Evolutionary conservation across 2,113 vertebrate genomes (phyloP).

Genomic region (Canis aureus): DNA sequence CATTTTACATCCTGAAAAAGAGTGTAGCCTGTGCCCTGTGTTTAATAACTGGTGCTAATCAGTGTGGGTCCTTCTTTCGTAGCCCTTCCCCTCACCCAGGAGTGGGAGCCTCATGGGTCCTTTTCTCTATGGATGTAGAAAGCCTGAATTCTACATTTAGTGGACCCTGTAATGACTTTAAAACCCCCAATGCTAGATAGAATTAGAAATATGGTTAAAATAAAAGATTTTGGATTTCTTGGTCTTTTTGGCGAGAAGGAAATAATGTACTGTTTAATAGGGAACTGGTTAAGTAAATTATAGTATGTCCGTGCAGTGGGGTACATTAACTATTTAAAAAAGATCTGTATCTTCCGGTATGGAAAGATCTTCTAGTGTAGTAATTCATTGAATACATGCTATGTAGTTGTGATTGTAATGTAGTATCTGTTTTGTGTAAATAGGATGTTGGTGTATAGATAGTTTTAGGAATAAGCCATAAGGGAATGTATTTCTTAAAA

Average conservation of each 20-base stretch:
- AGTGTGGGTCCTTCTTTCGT: neutral
- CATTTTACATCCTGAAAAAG: neutral
- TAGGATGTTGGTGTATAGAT: neutral
- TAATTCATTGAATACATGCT: constrained; percentile 28
- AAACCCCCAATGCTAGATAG: neutral
- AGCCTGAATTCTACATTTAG: neutral
- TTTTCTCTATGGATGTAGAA: neutral
- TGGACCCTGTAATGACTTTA: neutral
- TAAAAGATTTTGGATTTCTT: neutral
- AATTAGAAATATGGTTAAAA: constrained; percentile 45
- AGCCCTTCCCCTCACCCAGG: neutral
- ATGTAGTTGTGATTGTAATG: neutral
- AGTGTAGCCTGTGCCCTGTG: neutral
- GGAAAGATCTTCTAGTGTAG: neutral
- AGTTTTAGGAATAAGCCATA: neutral
- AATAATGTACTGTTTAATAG: neutral
- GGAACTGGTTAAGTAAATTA: neutral
- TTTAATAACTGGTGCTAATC: neutral
- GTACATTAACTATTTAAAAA: neutral
- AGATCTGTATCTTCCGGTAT: neutral
- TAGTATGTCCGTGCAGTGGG: neutral
- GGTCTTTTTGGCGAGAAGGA: neutral
- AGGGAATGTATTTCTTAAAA: neutral
- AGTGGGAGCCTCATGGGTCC: neutral
- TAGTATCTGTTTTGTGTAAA: constrained; percentile 2